Evolutionary conservation across 2,113 vertebrate species (phyloP).

Genomic region (Hydropotes inermis): DNA sequence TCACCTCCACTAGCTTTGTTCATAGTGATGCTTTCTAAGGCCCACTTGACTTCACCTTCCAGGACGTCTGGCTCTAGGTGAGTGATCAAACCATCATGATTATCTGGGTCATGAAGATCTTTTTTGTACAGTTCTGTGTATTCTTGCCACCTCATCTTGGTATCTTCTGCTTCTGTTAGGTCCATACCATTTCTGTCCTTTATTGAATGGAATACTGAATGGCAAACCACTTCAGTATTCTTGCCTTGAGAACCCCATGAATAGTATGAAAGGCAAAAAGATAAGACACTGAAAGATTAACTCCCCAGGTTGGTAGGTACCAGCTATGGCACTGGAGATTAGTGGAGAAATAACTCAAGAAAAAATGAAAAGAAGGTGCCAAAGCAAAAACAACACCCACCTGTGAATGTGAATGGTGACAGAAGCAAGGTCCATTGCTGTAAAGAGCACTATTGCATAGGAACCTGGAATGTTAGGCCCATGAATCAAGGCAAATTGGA

Average conservation of each 20-base stretch:
- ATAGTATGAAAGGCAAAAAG: background rate
- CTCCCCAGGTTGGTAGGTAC: background rate
- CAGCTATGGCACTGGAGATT: background rate
- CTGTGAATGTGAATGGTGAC: background rate
- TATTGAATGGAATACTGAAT: background rate
- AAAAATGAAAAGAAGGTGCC: background rate
- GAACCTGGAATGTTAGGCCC: background rate
- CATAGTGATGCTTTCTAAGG: background rate
- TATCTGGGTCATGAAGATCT: background rate
- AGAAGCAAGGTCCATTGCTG: background rate
- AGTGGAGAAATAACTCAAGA: background rate
- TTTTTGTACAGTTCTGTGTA: background rate
- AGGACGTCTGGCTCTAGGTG: background rate
- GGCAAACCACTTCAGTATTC: background rate
- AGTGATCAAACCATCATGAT: background rate
- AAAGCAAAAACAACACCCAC: background rate
- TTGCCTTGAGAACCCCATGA: background rate
- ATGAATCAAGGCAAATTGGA: background rate
- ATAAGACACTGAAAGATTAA: background rate
- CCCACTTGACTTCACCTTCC: background rate
- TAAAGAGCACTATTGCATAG: background rate
- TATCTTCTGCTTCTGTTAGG: background rate
- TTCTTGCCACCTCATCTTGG: background rate
- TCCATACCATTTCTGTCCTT: background rate
- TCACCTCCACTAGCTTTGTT: background rate